phyloP scores from a whole-genome alignment of 1,140 invertebrate species.

The Phocides pigmalion region DNA sequence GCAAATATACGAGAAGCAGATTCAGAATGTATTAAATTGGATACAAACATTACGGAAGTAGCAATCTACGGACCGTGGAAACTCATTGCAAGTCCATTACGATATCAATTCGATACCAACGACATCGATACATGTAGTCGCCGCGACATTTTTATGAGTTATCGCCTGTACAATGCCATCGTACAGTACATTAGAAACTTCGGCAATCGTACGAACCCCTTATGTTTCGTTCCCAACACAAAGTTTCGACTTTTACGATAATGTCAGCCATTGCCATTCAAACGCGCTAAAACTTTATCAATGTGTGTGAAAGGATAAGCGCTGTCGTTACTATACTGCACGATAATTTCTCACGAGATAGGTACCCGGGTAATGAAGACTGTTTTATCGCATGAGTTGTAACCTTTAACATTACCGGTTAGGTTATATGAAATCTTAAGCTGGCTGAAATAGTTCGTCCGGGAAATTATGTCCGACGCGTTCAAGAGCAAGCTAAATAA shows the following conservation, averaged over 20 bases:
- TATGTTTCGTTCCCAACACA: constrained; percentile 80
- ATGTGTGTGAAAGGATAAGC: constrained; percentile 79
- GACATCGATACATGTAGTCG: constrained; percentile 10
- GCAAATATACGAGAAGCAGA: background rate
- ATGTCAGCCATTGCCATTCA: constrained; percentile 82
- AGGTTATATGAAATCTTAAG: background rate
- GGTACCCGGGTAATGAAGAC: background rate
- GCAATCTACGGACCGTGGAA: constrained; percentile 10
- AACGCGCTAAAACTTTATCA: constrained; percentile 81
- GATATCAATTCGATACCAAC: constrained; percentile 17
- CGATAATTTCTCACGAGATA: constrained; percentile 25
- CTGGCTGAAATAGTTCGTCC: too few relatives aligned
- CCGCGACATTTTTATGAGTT: constrained; percentile 33
- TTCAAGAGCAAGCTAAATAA: too few relatives aligned
- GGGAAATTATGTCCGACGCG: too few relatives aligned
- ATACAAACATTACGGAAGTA: background rate
- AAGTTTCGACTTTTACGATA: constrained; percentile 82
- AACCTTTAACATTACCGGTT: background rate
- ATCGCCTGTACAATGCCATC: constrained; percentile 65
- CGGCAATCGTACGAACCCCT: constrained; percentile 81
- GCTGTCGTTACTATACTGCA: constrained; percentile 36
- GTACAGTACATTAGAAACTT: constrained; percentile 79
- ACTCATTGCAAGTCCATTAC: constrained; percentile 25
- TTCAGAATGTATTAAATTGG: background rate
- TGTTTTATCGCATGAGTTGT: background rate